phyloP scores from a whole-genome alignment of 2,888 invertebrate genomes.

The Stenodera caucasica region DNA sequence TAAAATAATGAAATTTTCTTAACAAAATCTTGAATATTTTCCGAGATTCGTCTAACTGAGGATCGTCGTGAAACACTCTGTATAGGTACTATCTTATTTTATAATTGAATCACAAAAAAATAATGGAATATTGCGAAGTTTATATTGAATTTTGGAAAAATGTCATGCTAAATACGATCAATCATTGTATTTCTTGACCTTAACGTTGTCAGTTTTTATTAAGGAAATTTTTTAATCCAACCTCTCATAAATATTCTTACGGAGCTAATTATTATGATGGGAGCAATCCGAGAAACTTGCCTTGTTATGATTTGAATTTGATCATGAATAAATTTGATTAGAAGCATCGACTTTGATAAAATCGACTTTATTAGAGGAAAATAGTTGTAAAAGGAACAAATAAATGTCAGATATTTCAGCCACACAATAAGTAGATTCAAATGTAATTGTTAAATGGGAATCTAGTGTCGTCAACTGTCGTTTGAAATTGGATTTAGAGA shows the following conservation, averaged over 20 bases:
- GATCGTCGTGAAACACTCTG: too few species aligned
- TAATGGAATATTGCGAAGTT: background rate
- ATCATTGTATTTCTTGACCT: background rate
- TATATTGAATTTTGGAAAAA: background rate
- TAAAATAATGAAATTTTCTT: too few species aligned
- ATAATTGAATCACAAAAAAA: background rate
- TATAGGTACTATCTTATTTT: too few species aligned
- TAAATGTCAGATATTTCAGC: slow-evolving; percentile 14
- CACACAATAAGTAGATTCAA: slow-evolving; percentile 41
- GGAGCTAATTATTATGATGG: background rate
- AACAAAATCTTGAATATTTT: too few species aligned
- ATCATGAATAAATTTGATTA: too few species aligned
- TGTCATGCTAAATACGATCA: background rate
- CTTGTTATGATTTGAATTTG: background rate
- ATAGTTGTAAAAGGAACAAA: slow-evolving; percentile 8
- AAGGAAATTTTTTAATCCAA: too few species aligned
- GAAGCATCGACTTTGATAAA: too few species aligned
- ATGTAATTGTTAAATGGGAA: slow-evolving; percentile 44
- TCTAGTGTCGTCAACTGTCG: slow-evolving; percentile 33
- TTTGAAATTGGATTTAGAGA: slow-evolving; percentile 36
- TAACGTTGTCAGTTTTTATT: background rate
- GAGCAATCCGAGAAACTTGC: background rate
- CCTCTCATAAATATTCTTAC: background rate
- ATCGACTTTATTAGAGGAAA: too few species aligned
- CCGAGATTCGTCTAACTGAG: too few species aligned